Evolutionary conservation across 2,113 vertebrate genomes (phyloP).

Genomic region (Pardalotus punctatus): DNA sequence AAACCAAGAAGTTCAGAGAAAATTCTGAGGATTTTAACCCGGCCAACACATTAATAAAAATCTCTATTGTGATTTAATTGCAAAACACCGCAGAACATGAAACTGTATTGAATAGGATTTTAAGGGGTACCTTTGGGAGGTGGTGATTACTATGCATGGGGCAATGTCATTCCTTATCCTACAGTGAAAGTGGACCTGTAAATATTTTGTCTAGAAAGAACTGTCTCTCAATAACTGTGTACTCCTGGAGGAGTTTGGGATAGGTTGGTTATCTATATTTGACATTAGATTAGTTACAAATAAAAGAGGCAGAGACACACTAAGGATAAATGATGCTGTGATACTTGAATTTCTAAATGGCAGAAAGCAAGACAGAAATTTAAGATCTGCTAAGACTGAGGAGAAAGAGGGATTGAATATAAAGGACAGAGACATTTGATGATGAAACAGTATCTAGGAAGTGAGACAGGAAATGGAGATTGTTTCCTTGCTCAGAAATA

Average conservation of each 20-base stretch:
- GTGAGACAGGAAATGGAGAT: conserved; percentile 36
- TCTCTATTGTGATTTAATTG: neutral
- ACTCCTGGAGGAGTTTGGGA: neutral
- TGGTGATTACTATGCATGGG: neutral
- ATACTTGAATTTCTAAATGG: neutral
- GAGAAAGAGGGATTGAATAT: neutral
- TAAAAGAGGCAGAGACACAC: neutral
- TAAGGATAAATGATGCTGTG: neutral
- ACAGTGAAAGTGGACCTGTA: neutral
- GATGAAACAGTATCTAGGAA: conserved; percentile 18
- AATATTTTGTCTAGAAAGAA: neutral
- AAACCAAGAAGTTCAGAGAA: neutral
- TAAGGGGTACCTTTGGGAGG: neutral
- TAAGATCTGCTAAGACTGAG: neutral
- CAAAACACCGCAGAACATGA: neutral
- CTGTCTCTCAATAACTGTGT: neutral
- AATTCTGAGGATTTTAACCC: neutral
- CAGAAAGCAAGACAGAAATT: neutral
- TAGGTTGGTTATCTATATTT: neutral
- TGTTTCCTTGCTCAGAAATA: conserved; percentile 46
- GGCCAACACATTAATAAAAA: neutral
- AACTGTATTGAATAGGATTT: neutral
- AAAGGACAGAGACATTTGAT: neutral
- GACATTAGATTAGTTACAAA: neutral
- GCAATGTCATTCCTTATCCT: neutral